Conservation (phyloP, 2,888 invertebrate genomes). For the Hetaerina titia region DNA sequence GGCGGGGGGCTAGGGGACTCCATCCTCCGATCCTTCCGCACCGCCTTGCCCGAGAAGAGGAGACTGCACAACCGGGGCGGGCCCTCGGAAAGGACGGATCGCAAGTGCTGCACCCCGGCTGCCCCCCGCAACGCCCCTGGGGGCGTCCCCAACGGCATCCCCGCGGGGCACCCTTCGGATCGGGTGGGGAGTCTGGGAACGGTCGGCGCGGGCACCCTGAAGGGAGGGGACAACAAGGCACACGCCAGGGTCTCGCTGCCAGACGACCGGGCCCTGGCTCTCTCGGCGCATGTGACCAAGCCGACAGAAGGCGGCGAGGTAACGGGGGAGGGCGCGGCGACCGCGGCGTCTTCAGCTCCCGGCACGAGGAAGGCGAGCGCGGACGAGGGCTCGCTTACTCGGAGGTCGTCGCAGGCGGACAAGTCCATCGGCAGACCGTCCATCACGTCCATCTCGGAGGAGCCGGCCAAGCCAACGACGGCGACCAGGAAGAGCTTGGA, state of each 20-base stretch:
- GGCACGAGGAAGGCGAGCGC: constrained; percentile 33
- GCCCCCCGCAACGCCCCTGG: background rate
- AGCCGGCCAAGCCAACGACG: background rate
- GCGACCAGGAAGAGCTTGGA: background rate
- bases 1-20: constrained; percentile 39
- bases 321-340: background rate
- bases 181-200: background rate
- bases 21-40: constrained; percentile 54
- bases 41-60: constrained; percentile 52
- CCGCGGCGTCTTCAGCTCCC: background rate
- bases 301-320: background rate
- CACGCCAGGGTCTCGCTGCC: constrained; percentile 12
- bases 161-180: background rate
- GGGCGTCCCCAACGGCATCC: background rate
- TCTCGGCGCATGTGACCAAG: background rate
- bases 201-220: background rate
- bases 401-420: constrained; percentile 10
- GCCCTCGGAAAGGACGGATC: background rate
- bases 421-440: constrained; percentile 41
- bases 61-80: background rate
- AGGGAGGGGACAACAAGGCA: background rate
- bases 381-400: background rate
- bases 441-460: constrained; percentile 45
- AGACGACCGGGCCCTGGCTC: background rate
- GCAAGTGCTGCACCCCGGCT: background rate